Evolutionary conservation across 2,797 vertebrate genomes (phyloP).

Genomic region (Acestrorhynchus altus): DNA sequence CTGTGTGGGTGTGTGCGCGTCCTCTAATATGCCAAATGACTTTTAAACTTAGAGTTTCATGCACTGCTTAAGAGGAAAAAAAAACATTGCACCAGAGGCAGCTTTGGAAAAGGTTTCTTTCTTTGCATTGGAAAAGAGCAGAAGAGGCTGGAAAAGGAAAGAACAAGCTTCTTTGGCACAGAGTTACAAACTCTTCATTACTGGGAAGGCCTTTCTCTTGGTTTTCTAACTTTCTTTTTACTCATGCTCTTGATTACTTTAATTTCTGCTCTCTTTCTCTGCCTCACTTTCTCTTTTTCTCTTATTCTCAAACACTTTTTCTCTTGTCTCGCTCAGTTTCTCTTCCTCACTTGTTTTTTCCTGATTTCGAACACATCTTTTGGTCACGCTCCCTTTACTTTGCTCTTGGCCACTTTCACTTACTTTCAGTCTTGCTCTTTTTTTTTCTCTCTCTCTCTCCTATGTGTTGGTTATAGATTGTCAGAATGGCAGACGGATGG

Average conservation of each 20-base stretch:
- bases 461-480: not conserved
- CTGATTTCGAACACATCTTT: no score
- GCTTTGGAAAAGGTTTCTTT: conserved; percentile 74
- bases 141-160: conserved; percentile 13
- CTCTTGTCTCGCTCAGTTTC: not conserved
- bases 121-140: conserved; percentile 14
- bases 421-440: not conserved
- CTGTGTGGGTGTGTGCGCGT: conserved; percentile 74
- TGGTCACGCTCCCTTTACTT: no score
- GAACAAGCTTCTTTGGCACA: conserved; percentile 62
- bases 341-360: no score
- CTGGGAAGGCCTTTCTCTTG: conserved; percentile 63
- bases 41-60: conserved; percentile 86
- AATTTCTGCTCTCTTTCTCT: not conserved
- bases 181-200: conserved; percentile 72
- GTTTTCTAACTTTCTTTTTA: not conserved
- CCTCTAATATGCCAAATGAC: conserved; percentile 90
- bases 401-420: no score
- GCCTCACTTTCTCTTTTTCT: not conserved
- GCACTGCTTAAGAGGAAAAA: conserved; percentile 82
- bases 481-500: not conserved
- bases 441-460: not conserved
- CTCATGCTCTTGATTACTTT: not conserved
- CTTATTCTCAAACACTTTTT: not conserved
- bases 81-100: conserved; percentile 83